Percentiles rank a stretch among this genome's conserved stretches.
These are phyloP conservation scores for Entosphenus tridentatus DNA, from an alignment of 2,113 vertebrate species.

Conservation along the genomic window DNA sequence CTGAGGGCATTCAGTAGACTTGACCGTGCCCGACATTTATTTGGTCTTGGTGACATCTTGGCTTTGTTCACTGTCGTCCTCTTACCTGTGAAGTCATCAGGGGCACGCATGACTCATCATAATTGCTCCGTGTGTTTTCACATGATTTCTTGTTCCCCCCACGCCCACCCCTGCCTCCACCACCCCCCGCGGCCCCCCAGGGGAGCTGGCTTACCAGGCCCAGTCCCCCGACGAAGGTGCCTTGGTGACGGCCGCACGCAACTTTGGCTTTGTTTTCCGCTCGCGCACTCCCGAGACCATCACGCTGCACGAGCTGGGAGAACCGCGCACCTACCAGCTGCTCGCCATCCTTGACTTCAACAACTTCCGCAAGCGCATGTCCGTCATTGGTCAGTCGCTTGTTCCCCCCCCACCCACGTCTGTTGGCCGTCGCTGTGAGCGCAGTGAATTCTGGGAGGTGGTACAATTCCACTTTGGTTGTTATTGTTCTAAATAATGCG, in stretches of 20 bases:
- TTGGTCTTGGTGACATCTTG: not conserved
- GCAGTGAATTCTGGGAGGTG: too few species aligned
- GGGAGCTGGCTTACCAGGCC: slow-evolving; percentile 59
- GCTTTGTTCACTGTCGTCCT: not conserved
- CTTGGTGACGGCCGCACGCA: slow-evolving; percentile 54
- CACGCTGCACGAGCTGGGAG: slow-evolving; percentile 49
- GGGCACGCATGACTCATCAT: too few species aligned
- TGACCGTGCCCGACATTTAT: too few species aligned
- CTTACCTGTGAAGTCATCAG: not conserved
- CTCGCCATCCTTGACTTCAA: slow-evolving; percentile 82
- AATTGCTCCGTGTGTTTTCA: not conserved
- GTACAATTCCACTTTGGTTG: too few species aligned
- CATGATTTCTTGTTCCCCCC: slow-evolving; percentile 1
- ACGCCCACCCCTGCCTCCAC: not conserved
- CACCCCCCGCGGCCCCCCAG: slow-evolving; percentile 16
- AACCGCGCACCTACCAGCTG: slow-evolving; percentile 45
- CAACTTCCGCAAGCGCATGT: slow-evolving; percentile 79
- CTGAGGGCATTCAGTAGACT: too few species aligned
- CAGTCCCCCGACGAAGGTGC: slow-evolving; percentile 75
- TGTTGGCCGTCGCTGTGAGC: too few species aligned
- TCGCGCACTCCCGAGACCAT: slow-evolving; percentile 56
- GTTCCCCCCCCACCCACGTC: too few species aligned
- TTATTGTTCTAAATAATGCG: too few species aligned
- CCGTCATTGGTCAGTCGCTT: slow-evolving; percentile 41
- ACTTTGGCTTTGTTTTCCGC: slow-evolving; percentile 68